Evolutionary conservation across 1,140 invertebrate species (phyloP), one percentile per base, ranked within the genome.

Genomic region (Magallana angulata): DNA sequence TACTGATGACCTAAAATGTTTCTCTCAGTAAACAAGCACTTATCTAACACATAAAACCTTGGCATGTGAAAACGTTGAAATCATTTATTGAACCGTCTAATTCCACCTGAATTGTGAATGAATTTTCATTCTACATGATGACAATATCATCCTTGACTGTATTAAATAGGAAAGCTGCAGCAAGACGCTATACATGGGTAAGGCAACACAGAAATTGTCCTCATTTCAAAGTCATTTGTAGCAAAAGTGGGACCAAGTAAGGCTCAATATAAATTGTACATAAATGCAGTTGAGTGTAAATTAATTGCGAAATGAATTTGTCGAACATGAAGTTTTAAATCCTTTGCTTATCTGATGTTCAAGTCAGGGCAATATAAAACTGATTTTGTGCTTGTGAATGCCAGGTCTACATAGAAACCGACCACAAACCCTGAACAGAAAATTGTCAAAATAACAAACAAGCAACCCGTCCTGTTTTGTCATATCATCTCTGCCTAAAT

Each of bases 321-420:
- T 30, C 68, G 18, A 76, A 76, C 68, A 76, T 76, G 68, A 76
- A 76, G 68, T 76, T 76, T 76, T 76, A 76, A 76, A 76, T 76
- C 68, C 68, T 76, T 30, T 76, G 68, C 68, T 76, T 76, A 76
- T 76, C 68, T 30, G 68, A 76, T 76, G 68, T 76, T 76, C 68
- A 30, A 76, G 68, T 30, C 68, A 76, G 24, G 68, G 68, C 68
- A 76, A 76, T 76, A 76, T 76, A 76, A 76, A 76, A 76, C 68
- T 30, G 68, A 76, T 76, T 76, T 76, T 76, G 68, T 76, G 68
- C 68, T 76, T 76, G 68, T 76, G 68, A 76, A 76, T 76, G 68
- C 68, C 68, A 48, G 68, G 9, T 76, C 68, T 76, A 76, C 68
- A 76, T 76, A 76, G 68, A 76, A 76, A 76, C 68, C 68, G 30